These are phyloP conservation scores for Lepidotrigona ventralis DNA, from an alignment of 1,140 invertebrate genomes.

Conservation along the genomic window DNA sequence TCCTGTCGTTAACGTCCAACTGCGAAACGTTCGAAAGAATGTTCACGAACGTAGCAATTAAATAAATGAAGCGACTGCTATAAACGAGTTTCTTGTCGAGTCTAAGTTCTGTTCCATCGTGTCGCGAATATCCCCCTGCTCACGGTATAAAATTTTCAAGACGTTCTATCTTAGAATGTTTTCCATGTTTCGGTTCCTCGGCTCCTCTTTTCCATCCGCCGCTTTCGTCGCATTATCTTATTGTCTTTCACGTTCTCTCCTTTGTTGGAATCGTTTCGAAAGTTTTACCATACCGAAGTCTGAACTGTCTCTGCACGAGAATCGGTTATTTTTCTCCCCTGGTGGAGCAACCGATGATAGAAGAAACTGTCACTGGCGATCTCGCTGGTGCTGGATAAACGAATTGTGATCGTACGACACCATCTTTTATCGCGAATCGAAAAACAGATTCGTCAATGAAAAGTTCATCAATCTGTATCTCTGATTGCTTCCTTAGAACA, in stretches of 20 bases:
- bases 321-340: conserved; percentile 32
- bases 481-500: conserved; percentile 9
- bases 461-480: conserved; percentile 10
- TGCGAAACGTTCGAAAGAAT: not conserved
- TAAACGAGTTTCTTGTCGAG: not conserved
- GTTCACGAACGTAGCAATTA: not conserved
- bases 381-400: conserved; percentile 30
- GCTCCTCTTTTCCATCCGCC: not conserved
- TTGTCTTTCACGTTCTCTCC: not conserved
- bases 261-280: conserved; percentile 21
- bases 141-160: not conserved
- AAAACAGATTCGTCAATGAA: conserved; percentile 41
- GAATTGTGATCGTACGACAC: not conserved
- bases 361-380: conserved; percentile 43
- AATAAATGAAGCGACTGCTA: not conserved
- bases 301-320: not conserved
- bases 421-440: conserved; percentile 38
- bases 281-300: conserved; percentile 28
- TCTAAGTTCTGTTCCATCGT: not conserved
- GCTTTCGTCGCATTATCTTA: conserved; percentile 27
- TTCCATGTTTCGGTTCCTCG: not conserved
- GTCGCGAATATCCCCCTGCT: not conserved
- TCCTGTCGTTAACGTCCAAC: not conserved
- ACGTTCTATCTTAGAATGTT: not conserved
- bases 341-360: conserved; percentile 7